Conservation (phyloP, 2,113 vertebrate species). For the Callorhinus ursinus region DNA sequence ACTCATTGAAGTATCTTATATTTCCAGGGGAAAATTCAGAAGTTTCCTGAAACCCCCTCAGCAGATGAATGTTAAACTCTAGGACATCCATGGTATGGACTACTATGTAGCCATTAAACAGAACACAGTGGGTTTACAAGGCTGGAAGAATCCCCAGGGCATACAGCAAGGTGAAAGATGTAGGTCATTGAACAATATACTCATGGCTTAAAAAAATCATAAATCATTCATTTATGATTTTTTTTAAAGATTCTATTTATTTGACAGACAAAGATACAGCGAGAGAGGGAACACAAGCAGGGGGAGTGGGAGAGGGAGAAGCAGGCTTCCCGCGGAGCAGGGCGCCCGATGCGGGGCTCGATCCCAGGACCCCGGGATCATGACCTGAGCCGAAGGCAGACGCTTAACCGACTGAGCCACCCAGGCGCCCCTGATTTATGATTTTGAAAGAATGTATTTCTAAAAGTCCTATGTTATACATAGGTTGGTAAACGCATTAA, state of each 20-base stretch:
- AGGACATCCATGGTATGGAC: neutral
- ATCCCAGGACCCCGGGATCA: no score
- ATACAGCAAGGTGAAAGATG: neutral
- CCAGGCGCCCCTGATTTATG: neutral
- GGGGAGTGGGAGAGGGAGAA: no score
- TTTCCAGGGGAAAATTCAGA: neutral
- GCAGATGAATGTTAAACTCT: neutral
- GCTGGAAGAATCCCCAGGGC: neutral
- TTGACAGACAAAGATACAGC: no score
- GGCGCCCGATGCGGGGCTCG: no score
- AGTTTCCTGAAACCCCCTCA: neutral
- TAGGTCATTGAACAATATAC: neutral
- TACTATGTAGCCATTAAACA: neutral
- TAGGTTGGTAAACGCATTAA: neutral
- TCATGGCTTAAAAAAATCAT: neutral
- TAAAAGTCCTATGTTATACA: neutral
- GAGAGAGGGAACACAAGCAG: no score
- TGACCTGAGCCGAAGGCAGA: no score
- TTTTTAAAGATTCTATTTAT: neutral
- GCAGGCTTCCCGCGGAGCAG: no score
- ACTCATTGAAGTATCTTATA: neutral
- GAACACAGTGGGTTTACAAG: neutral
- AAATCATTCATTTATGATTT: neutral
- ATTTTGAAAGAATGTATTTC: slow-evolving; percentile 25
- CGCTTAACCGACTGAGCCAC: no score